Base-by-base conservation (phyloP, 1,140 invertebrate species). In the Episyrphus balteatus region DNA sequence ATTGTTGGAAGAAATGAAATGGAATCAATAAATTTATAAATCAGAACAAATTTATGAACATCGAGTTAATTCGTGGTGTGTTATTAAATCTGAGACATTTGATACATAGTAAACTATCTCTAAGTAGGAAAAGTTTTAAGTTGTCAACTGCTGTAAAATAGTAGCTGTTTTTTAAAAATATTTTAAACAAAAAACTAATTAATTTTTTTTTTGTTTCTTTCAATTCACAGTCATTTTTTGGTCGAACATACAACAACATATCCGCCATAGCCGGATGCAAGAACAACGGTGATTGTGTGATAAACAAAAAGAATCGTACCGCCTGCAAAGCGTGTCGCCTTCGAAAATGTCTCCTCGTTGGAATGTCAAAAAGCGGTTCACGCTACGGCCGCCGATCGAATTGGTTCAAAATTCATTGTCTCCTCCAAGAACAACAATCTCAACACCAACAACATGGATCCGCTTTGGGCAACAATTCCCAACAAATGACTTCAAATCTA, bases 311-410 rank as follows among this genome's bases (percentile, higher is more conserved):
- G 70, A 97, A 94, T 67, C 77, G 94, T 17, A 97, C 93, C 11
- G 85, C 92, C 2, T 98, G 94, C 71, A 96, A 97, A 66, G 88
- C 90, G 0, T 98, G 94, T 61, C 78, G 94, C 0, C 77, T 96
- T 39, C 78, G 88, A 34, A 96, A 97, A 69, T 98, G 94, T 63
- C 73, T 96, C 1, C 68, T 86, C 62, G 92, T 93, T 19, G 93
- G 93, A 30, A 98, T 98, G 94, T 94, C 89, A n/a, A 93, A 96
- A 65, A 91, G 88, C 34, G 89, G 89, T 7, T 93, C 88, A 1
- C 73, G 89, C 3, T 93, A 92, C 64, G 90, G 89, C 0, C 77
- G 90, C 1, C 73, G 89, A 17, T 92, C 88, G n/a, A 93, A 93
- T 62, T 92, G 88, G 88, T 92, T 92, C 75, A 93, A 93, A 70